A percentile compares a stretch with the other conserved stretches of the same genome.
Evolutionary conservation across 2,888 invertebrate genomes (phyloP).

Genomic region (Diploptera punctata): DNA sequence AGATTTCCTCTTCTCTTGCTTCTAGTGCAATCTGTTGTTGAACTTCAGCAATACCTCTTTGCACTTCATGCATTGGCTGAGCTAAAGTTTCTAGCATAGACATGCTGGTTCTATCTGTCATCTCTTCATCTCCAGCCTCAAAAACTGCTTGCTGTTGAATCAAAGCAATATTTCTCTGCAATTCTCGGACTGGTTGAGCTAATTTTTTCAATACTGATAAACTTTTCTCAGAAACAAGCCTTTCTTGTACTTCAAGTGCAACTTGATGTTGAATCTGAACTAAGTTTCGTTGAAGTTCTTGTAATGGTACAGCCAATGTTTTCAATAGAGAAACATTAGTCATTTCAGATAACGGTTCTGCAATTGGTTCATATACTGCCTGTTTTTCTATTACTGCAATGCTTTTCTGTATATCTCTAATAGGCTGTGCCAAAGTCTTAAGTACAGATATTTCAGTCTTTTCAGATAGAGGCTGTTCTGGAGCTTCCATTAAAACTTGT

Average conservation of each 20-base stretch:
- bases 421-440: slow-evolving; percentile 50
- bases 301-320: slow-evolving; percentile 48
- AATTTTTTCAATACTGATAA: slow-evolving; percentile 34
- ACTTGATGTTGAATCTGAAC: slow-evolving; percentile 32
- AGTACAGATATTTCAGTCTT: slow-evolving; percentile 52
- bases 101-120: slow-evolving; percentile 20
- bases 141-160: slow-evolving; percentile 52
- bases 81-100: slow-evolving; percentile 27
- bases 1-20: slow-evolving; percentile 30
- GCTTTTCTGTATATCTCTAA: slow-evolving; percentile 51
- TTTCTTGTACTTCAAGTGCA: slow-evolving; percentile 9
- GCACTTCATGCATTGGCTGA: slow-evolving; percentile 4
- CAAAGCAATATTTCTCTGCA: slow-evolving; percentile 53
- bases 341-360: slow-evolving; percentile 18
- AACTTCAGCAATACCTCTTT: slow-evolving; percentile 7
- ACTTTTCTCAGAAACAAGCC: neutral
- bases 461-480: slow-evolving; percentile 44
- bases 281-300: slow-evolving; percentile 44
- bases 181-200: slow-evolving; percentile 44
- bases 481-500: slow-evolving; percentile 22
- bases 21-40: slow-evolving; percentile 25
- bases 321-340: slow-evolving; percentile 43
- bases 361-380: slow-evolving; percentile 43
- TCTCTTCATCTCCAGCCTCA: slow-evolving; percentile 29
- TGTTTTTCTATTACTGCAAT: slow-evolving; percentile 51